Evolutionary conservation across 92 coral and sea anemone species (phyloP), one percentile per base, ranked within the genome.

Genomic region (Palythoa grandiflora): DNA sequence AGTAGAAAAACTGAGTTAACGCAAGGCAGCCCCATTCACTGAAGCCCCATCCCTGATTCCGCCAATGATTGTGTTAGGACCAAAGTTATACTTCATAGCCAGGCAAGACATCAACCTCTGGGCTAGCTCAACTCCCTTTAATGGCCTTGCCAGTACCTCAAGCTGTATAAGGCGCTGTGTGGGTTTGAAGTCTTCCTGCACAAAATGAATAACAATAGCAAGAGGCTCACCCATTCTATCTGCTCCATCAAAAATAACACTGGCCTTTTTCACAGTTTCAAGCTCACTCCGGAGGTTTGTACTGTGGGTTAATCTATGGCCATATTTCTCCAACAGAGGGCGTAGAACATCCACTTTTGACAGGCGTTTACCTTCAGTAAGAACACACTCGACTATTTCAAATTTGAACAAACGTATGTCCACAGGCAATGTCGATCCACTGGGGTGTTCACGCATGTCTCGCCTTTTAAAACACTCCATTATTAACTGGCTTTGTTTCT

Each of bases 261-360:
- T 16, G 11, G 38, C 73, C 73, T 68, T 11, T 68, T 68, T 68
- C 73, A 68, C 73, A 68, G 20, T 19, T 19, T 68, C 37, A 19
- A 68, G 73, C 73, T n/a, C 73, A 68, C 37, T 68, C 36, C 36
- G 35, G 72, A 66, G 72, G 38, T 66, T 66, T 28, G 72, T 66
- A 3, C 73, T 68, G 73, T 19, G 36, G 73, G 73, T 68, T 19
- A 87, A 87, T 61, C 78, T 86, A 76, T 86, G 68, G 77, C 65
- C 89, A 85, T 57, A 75, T 2, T 86, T 86, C 89, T 75, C 83
- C 71, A 71, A n/a, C 9, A 84, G 52, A 85, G 88, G 88, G 81
- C 71, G 74, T 1, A 73, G 73, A 73, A 54, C n/a, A 85, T 85
- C 88, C 89, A 87, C 89, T 87, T 87, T 87, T 87, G 89, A 76